These are phyloP conservation scores for Acleris cristana DNA, from an alignment of 2,888 invertebrate species.

Conservation along the genomic window DNA sequence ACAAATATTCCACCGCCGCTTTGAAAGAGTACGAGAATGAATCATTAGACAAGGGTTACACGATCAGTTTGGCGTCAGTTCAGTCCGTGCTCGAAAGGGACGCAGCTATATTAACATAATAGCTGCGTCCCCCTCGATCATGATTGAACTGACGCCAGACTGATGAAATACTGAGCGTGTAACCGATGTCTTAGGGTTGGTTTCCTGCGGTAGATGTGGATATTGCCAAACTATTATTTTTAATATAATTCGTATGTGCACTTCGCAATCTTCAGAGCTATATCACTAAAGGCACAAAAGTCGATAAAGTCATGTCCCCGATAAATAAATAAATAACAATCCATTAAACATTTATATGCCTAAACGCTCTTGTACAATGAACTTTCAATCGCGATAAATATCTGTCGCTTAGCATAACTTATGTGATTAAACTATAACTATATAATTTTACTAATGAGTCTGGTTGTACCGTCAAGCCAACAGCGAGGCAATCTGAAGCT, in stretches of 20 bases:
- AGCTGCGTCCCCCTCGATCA: too few relatives aligned
- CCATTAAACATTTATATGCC: not conserved
- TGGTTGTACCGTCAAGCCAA: slow-evolving; percentile 51
- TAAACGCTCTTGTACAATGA: not conserved
- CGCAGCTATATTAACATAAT: too few relatives aligned
- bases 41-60: too few relatives aligned
- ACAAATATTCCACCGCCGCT: not conserved
- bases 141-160: too few relatives aligned
- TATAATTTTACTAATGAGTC: slow-evolving; percentile 53
- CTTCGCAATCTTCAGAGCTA: too few relatives aligned
- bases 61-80: too few relatives aligned
- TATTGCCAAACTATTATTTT: not conserved
- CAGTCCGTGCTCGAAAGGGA: too few relatives aligned
- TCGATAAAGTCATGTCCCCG: not conserved
- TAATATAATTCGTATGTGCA: not conserved
- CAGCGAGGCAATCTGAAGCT: slow-evolving; percentile 47
- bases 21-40: not conserved
- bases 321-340: slow-evolving; percentile 2
- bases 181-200: too few relatives aligned
- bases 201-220: not conserved
- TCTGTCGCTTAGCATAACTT: not conserved
- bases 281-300: not conserved
- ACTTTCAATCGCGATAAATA: not conserved
- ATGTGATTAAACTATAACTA: not conserved
- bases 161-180: too few relatives aligned